phyloP scores from a whole-genome alignment of 2,113 vertebrate genomes.

The Neogale vison region DNA sequence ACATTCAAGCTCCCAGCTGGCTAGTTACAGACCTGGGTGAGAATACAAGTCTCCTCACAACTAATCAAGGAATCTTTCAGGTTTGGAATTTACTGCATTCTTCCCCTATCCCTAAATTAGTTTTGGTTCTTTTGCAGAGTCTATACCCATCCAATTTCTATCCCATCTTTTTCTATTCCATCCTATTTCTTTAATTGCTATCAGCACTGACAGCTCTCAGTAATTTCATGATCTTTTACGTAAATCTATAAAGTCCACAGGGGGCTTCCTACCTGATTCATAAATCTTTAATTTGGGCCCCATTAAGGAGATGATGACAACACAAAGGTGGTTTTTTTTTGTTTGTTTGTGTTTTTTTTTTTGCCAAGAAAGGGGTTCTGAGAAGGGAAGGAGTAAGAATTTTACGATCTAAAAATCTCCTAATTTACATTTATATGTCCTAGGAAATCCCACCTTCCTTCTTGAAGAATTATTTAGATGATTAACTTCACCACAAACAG shows the following conservation, averaged over 20 bases:
- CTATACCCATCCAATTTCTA: neutral
- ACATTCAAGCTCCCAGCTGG: neutral
- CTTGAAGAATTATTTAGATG: neutral
- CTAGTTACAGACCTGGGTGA: neutral
- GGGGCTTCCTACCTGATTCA: neutral
- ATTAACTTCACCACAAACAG: neutral
- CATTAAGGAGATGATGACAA: neutral
- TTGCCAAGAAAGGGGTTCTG: neutral
- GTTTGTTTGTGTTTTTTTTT: neutral
- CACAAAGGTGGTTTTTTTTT: neutral
- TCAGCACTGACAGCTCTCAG: neutral
- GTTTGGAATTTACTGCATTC: neutral
- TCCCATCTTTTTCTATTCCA: neutral
- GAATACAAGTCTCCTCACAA: neutral
- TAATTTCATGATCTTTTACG: neutral
- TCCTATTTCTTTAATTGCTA: neutral
- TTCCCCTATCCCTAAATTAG: neutral
- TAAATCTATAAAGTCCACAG: neutral
- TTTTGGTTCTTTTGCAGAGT: neutral
- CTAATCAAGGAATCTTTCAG: neutral
- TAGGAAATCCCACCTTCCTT: neutral
- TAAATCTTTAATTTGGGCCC: neutral
- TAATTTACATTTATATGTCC: neutral
- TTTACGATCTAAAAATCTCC: neutral
- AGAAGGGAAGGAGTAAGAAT: neutral